Percentiles rank a stretch among this genome's conserved stretches.
phyloP scores from a whole-genome alignment of 2,888 invertebrate species.

The Cordylochernes scorpioides region DNA sequence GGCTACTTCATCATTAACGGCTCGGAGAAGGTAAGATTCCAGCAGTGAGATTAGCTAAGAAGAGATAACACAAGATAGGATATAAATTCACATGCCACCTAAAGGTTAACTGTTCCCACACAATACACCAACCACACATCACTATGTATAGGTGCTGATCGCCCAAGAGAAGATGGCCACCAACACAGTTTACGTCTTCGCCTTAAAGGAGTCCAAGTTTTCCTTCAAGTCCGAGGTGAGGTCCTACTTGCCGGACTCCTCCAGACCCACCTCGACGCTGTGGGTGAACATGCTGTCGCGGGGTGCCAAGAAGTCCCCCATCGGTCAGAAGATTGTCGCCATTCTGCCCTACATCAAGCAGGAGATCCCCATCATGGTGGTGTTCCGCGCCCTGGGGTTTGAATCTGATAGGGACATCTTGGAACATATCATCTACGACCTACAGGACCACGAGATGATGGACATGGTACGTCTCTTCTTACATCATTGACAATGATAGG shows the following conservation, averaged over 20 bases:
- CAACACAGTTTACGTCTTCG: conserved; percentile 97
- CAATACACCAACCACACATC: too few relatives aligned
- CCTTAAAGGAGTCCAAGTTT: conserved; percentile 98
- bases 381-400: conserved; percentile 94
- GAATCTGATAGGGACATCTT: conserved; percentile 96
- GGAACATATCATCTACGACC: conserved; percentile 98
- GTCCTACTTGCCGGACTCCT: conserved; percentile 62
- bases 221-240: conserved; percentile 94
- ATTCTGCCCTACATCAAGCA: conserved; percentile 96
- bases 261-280: conserved; percentile 82
- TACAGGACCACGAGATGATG: conserved; percentile 99
- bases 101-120: too few relatives aligned
- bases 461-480: conserved; percentile 57
- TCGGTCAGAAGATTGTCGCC: conserved; percentile 90
- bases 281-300: conserved; percentile 99
- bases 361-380: conserved; percentile 99
- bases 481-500: too few relatives aligned
- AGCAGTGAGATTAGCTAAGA: conserved; percentile 1
- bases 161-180: conserved; percentile 99
- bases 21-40: conserved; percentile 50
- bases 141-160: conserved; percentile 49
- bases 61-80: too few relatives aligned
- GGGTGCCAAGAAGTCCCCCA: conserved; percentile 90
- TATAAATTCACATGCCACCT: too few relatives aligned
- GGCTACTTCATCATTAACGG: conserved; percentile 99